Evolutionary conservation across 1,140 invertebrate species (phyloP).

Genomic region (Glomeris maerens): DNA sequence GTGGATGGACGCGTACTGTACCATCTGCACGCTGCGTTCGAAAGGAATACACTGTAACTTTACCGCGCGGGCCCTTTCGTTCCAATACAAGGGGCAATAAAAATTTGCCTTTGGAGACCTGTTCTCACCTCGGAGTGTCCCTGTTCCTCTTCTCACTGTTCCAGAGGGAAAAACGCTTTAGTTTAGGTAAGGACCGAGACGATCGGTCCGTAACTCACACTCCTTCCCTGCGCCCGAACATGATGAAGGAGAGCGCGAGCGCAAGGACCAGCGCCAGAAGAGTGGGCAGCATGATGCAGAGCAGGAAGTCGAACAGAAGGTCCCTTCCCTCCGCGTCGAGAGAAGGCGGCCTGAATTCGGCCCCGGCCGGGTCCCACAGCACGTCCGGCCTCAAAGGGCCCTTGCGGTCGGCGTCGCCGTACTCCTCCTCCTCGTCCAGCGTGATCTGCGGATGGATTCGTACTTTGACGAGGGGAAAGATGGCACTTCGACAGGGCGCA

Average conservation of each 20-base stretch:
- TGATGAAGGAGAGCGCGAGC: constrained; percentile 48
- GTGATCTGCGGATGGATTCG: no score
- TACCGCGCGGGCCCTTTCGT: no score
- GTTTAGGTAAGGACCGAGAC: no score
- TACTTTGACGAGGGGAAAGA: no score
- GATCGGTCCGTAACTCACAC: constrained; percentile 48
- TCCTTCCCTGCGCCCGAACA: constrained; percentile 61
- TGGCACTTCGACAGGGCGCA: no score
- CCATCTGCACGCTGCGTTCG: constrained; percentile 19
- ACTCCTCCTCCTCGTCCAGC: no score
- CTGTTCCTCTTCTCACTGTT: constrained; percentile 6
- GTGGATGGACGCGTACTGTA: constrained; percentile 27
- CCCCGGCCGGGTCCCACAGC: no score
- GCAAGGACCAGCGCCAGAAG: constrained; percentile 49
- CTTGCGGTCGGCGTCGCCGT: no score
- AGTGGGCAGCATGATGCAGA: constrained; percentile 53
- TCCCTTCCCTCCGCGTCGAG: constrained; percentile 47
- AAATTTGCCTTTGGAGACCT: no score
- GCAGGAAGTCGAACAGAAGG: constrained; percentile 51
- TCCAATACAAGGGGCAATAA: no score
- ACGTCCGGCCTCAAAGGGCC: no score
- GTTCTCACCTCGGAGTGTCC: neutral
- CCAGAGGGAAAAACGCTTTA: neutral
- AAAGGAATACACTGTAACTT: constrained; percentile 3
- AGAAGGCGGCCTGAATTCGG: constrained; percentile 32